Percentiles rank a stretch among this genome's conserved stretches.
phyloP scores from a whole-genome alignment of 1,140 invertebrate species.

The Rhopalosiphum maidis region DNA sequence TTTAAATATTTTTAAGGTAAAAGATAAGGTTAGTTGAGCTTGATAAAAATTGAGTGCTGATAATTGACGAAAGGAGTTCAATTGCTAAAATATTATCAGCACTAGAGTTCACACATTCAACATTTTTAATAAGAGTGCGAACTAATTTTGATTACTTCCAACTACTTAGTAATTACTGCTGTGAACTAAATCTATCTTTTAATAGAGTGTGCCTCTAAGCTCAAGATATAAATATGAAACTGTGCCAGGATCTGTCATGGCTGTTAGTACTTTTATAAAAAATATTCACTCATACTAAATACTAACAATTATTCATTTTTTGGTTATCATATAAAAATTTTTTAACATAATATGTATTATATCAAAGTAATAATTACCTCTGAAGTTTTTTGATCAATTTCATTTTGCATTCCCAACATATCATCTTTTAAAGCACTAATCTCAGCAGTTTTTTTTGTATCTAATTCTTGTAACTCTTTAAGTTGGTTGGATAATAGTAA shows the following conservation, averaged over 20 bases:
- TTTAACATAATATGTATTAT: background rate
- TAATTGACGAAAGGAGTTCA: too few relatives aligned
- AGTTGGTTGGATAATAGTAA: background rate
- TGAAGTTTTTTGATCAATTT: conserved; percentile 50
- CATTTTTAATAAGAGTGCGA: background rate
- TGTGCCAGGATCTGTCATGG: background rate
- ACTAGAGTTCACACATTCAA: background rate
- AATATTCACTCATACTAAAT: background rate
- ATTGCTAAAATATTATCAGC: background rate
- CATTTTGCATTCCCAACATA: conserved; percentile 49
- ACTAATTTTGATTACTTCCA: background rate
- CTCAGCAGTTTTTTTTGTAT: conserved; percentile 38
- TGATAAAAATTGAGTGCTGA: too few relatives aligned
- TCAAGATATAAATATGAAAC: background rate
- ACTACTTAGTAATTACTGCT: background rate
- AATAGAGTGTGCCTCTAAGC: background rate
- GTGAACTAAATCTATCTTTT: background rate
- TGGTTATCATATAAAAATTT: background rate
- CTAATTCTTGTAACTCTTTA: conserved; percentile 44
- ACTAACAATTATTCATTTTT: background rate
- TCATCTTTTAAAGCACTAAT: conserved; percentile 45
- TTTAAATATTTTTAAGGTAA: too few relatives aligned
- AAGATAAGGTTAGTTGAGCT: too few relatives aligned
- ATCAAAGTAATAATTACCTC: background rate
- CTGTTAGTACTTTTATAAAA: background rate